Conservation (phyloP, 2,797 vertebrate species). For the Phataginus tricuspis region DNA sequence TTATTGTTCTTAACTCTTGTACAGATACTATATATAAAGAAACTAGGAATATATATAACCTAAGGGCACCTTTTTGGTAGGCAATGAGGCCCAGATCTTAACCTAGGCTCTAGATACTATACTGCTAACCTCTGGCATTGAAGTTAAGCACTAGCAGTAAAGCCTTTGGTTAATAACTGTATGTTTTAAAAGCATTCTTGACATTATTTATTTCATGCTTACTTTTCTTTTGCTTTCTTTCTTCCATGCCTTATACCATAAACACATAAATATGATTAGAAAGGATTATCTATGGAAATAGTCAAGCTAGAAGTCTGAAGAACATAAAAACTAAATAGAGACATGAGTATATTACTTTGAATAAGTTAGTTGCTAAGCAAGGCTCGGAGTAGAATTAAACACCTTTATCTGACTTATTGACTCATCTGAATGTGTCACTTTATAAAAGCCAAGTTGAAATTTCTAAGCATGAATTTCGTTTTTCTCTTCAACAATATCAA, state of each 20-base stretch:
- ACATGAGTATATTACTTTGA: neutral
- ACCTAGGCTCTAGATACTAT: neutral
- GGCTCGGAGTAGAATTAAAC: neutral
- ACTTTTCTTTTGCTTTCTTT: neutral
- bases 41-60: neutral
- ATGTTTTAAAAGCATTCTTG: neutral
- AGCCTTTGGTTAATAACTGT: neutral
- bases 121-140: neutral
- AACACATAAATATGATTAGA: neutral
- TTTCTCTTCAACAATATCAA: slow-evolving; percentile 4
- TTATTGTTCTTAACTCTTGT: neutral
- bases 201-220: neutral
- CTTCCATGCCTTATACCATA: neutral
- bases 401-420: neutral
- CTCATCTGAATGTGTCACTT: neutral
- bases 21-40: neutral
- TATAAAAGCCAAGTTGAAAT: neutral
- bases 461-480: neutral
- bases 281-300: neutral
- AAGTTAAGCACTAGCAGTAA: neutral
- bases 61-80: neutral
- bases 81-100: neutral
- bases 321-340: neutral
- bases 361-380: neutral
- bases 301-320: neutral